Evolutionary conservation across 2,113 vertebrate species (phyloP).

Genomic region (Myotis lucifugus): DNA sequence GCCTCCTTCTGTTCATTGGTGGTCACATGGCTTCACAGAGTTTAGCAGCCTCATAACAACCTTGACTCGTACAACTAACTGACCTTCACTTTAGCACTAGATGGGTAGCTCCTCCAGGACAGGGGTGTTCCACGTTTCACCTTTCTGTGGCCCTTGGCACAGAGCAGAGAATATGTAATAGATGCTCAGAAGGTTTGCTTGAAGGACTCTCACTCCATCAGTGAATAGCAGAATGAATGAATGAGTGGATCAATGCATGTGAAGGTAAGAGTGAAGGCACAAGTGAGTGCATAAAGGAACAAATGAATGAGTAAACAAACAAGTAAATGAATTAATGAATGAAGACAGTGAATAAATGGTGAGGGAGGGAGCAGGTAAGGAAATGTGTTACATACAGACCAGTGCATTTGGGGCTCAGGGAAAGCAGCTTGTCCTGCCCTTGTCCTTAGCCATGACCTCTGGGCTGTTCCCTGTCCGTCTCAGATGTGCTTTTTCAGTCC

Average conservation of each 20-base stretch:
- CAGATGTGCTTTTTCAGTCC: neutral
- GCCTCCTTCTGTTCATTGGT: neutral
- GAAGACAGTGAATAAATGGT: neutral
- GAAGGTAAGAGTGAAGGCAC: neutral
- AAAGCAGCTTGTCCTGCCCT: neutral
- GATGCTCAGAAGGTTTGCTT: neutral
- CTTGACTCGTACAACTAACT: neutral
- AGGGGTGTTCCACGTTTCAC: neutral
- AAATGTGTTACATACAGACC: neutral
- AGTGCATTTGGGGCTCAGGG: rapidly evolving
- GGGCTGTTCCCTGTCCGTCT: neutral
- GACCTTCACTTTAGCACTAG: neutral
- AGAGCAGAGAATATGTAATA: neutral
- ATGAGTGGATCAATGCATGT: neutral
- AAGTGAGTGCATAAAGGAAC: neutral
- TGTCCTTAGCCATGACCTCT: constrained; percentile 53
- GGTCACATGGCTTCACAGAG: neutral
- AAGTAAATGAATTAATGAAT: neutral
- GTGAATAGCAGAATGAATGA: neutral
- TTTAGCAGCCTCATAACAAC: neutral
- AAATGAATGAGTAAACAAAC: neutral
- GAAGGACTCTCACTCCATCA: neutral
- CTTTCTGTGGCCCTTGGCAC: neutral
- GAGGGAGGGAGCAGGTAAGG: neutral
- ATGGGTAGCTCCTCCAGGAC: neutral